Conservation (phyloP, 2,888 invertebrate genomes). For the Cryptus viduatorius region DNA sequence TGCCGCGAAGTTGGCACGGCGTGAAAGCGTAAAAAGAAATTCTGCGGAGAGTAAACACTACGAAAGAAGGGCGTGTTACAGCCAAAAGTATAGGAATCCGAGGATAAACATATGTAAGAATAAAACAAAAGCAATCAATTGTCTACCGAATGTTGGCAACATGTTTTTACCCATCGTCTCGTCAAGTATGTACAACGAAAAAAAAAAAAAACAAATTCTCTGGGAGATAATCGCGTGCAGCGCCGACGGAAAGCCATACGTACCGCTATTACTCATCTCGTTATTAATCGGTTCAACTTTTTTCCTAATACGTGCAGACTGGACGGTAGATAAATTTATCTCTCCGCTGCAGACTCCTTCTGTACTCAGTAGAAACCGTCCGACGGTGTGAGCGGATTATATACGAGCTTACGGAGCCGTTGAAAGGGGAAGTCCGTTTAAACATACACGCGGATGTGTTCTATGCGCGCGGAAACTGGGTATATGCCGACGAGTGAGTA, state of each 20-base stretch:
- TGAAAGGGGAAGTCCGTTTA: conserved; percentile 36
- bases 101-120: conserved; percentile 8
- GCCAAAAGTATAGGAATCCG: conserved; percentile 26
- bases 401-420: conserved; percentile 43
- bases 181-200: conserved; percentile 16
- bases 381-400: conserved; percentile 39
- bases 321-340: conserved; percentile 56
- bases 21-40: conserved; percentile 64
- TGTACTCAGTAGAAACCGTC: not conserved
- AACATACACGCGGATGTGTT: conserved; percentile 15
- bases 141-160: conserved; percentile 60
- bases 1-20: conserved; percentile 45
- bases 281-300: conserved; percentile 59
- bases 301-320: conserved; percentile 54
- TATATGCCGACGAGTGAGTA: conserved; percentile 7
- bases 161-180: conserved; percentile 56
- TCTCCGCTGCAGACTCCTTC: conserved; percentile 37
- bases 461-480: conserved; percentile 8
- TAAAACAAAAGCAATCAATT: conserved; percentile 38
- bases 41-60: conserved; percentile 58
- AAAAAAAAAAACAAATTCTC: conserved; percentile 8
- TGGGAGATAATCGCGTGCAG: conserved; percentile 44
- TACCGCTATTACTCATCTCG: conserved; percentile 61
- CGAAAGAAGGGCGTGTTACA: conserved; percentile 53
- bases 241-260: conserved; percentile 36